phyloP scores from a whole-genome alignment of 1,140 invertebrate species.

The Meteorus sp. region DNA sequence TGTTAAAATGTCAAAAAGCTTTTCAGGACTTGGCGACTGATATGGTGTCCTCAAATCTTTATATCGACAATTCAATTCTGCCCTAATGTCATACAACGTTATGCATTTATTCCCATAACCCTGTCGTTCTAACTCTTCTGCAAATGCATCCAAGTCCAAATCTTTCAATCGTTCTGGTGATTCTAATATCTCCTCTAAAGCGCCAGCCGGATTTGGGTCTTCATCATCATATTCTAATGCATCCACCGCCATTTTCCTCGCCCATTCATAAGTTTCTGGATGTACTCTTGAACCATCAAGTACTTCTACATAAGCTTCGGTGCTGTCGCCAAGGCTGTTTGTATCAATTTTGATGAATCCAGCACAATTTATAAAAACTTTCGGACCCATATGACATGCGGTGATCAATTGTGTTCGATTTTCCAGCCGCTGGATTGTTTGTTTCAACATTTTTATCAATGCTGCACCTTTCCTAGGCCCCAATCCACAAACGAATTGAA shows the following conservation, averaged over 20 bases:
- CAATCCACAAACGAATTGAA: constrained; percentile 97
- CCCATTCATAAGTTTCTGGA: constrained; percentile 99
- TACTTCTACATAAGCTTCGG: constrained; percentile 93
- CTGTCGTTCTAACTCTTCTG: constrained; percentile 93
- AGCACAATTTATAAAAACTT: constrained; percentile 98
- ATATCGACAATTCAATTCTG: constrained; percentile 93
- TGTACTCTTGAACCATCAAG: constrained; percentile 97
- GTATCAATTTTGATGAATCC: constrained; percentile 99
- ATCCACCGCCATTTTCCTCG: constrained; percentile 99
- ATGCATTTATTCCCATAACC: constrained; percentile 97
- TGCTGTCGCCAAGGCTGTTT: constrained; percentile 88
- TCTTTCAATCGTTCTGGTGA: constrained; percentile 94
- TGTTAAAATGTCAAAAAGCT: constrained; percentile 92
- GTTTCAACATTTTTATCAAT: constrained; percentile 87
- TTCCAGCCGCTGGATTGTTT: constrained; percentile 90
- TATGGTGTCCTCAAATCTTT: constrained; percentile 89
- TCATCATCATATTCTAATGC: constrained; percentile 98
- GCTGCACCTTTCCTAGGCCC: constrained; percentile 93
- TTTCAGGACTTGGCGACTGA: constrained; percentile 77
- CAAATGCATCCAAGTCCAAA: constrained; percentile 97
- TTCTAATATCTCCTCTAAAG: constrained; percentile 95
- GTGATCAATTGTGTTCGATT: constrained; percentile 95
- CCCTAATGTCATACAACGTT: constrained; percentile 95
- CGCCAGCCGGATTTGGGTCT: constrained; percentile 92
- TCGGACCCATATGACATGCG: constrained; percentile 94